phyloP scores from a whole-genome alignment of 2,888 invertebrate species.

The Lamproptera curius region DNA sequence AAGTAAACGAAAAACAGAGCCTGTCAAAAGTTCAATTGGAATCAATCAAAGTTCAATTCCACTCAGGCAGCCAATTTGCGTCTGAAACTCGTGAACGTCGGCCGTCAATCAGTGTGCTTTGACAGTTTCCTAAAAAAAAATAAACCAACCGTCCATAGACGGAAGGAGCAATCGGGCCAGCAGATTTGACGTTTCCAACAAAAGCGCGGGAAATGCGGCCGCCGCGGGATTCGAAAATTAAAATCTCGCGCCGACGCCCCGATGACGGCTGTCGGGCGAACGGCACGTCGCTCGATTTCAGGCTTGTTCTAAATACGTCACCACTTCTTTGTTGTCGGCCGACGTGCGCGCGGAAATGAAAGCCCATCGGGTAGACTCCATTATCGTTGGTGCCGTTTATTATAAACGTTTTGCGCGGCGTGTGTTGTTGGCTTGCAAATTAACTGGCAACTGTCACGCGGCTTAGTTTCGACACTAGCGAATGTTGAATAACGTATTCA shows the following conservation, averaged over 20 bases:
- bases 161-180: constrained; percentile 60
- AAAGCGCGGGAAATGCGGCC: constrained; percentile 56
- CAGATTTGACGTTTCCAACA: constrained; percentile 57
- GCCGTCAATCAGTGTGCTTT: constrained; percentile 57
- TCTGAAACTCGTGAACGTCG: constrained; percentile 27
- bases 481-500: too few species aligned
- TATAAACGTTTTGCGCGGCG: constrained; percentile 40
- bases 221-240: constrained; percentile 70
- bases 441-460: constrained; percentile 31
- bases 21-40: constrained; percentile 52
- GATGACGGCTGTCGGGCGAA: constrained; percentile 66
- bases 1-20: constrained; percentile 22
- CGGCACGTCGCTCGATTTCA: constrained; percentile 63
- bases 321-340: constrained; percentile 73
- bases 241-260: constrained; percentile 65
- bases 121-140: constrained; percentile 56
- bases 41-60: constrained; percentile 57
- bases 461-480: constrained; percentile 1
- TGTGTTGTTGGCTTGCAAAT: constrained; percentile 34
- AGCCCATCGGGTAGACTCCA: constrained; percentile 66
- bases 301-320: constrained; percentile 79
- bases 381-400: constrained; percentile 64
- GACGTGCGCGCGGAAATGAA: constrained; percentile 75
- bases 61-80: constrained; percentile 39
- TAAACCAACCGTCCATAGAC: constrained; percentile 23